Conservation (phyloP, 1,140 invertebrate species). For the Colletes latitarsis region DNA sequence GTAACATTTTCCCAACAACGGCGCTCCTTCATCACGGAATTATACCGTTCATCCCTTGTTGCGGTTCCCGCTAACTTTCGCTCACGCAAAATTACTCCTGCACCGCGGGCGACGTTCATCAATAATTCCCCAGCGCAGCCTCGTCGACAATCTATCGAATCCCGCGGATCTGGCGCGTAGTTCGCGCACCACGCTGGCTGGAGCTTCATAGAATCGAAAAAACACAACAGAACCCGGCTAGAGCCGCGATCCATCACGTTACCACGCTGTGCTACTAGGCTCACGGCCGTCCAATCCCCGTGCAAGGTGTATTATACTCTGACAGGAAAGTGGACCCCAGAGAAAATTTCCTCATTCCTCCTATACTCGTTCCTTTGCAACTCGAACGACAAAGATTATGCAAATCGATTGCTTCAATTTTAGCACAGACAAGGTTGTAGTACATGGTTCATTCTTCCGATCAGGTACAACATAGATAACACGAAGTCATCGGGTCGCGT, state of each 20-base stretch:
- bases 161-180: not conserved
- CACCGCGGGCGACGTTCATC: not conserved
- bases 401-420: too few relatives aligned
- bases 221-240: not conserved
- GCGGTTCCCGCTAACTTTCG: conserved; percentile 17
- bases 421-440: too few relatives aligned
- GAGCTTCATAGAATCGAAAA: not conserved
- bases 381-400: too few relatives aligned
- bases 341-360: too few relatives aligned
- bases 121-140: not conserved
- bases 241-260: not conserved
- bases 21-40: conserved; percentile 27
- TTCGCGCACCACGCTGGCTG: not conserved
- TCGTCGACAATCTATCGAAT: conserved; percentile 7
- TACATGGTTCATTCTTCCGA: too few relatives aligned
- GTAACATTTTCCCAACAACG: conserved; percentile 26
- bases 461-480: conserved; percentile 81
- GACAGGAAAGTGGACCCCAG: too few relatives aligned
- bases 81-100: conserved; percentile 25
- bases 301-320: too few relatives aligned
- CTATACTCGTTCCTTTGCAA: too few relatives aligned
- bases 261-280: too few relatives aligned
- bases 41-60: conserved; percentile 17
- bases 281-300: too few relatives aligned
- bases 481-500: conserved; percentile 80